Base-by-base conservation (phyloP, 2,113 vertebrate genomes). In the Anhinga rufa region DNA sequence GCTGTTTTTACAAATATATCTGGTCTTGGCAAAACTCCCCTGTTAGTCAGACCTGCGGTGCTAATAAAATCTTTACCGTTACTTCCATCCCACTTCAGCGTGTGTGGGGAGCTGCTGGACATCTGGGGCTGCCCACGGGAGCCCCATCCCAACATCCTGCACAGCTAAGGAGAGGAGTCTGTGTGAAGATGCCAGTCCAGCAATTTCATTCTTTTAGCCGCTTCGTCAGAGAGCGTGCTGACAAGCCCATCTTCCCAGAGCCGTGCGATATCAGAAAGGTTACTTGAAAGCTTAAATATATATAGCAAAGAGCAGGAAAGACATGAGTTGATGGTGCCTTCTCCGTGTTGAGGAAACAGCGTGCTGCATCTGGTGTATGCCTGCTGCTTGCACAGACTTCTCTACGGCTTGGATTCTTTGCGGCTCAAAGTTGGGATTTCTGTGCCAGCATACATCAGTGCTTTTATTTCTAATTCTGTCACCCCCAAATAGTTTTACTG, bases 331-430 rank as follows among this genome's bases (percentile, higher is more conserved):
- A 74, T 81, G 55, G n/a, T 91, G 52, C 68, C 48, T 65, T 78
- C 55, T 78, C 24, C 1, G 4, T 57, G 12, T 81, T 86, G 82
- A 55, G 65, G 57, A 88, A 86, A 71, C 49, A 26, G 49, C 1
- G 2, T 49, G 90, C 64, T 78, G 86, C 68, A 72, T 70, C 65
- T 89, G 65, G 13, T 66, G 18, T 40, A 3, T 4, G 52, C 44
- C 72, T 89, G 83, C 65, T 88, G 62, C 76, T 88, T 52, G 55
- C 61, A 81, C 58, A 86, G 86, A 29, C 55, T 88, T 83, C 60
- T 36, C 4, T 58, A 44, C 0, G 4, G 68, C 81, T 85, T 0
- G 0, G 34, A 60, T 75, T 64, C 36, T 65, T 72, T 62, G 70
- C 58, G 68, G 80, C 80, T 85, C 17, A 51, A 65, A 74, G 44